Conservation (phyloP, 1,140 invertebrate species). For the Sweltsa coloradensis region DNA sequence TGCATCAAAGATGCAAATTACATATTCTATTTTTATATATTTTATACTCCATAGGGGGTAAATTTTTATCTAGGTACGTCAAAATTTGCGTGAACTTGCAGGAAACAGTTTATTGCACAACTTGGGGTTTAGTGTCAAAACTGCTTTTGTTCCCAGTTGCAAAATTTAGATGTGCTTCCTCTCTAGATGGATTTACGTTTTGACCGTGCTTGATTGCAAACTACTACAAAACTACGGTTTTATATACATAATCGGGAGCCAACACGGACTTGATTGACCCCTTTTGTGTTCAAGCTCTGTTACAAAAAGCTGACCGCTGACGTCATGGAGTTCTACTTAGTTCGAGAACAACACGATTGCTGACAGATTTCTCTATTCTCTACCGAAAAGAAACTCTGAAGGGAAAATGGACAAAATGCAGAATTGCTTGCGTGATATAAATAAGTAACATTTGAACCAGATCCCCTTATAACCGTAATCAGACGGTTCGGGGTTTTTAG, state of each 20-base stretch:
- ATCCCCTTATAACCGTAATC: constrained; percentile 4
- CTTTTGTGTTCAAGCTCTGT: constrained; percentile 26
- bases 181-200: no score
- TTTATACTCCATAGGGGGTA: no score
- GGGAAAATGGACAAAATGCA: constrained; percentile 19
- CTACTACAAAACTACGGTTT: no score
- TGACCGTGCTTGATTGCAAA: no score
- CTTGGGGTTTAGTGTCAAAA: not conserved
- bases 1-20: no score
- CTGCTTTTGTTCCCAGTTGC: not conserved
- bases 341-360: constrained; percentile 23
- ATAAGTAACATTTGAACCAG: not conserved
- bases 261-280: no score
- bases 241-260: no score
- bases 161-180: constrained; percentile 2
- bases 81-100: not conserved
- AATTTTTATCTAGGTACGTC: no score
- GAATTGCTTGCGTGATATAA: constrained; percentile 19
- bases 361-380: constrained; percentile 25
- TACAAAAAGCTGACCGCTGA: constrained; percentile 27
- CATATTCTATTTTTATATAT: no score
- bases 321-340: constrained; percentile 30
- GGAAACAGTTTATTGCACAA: not conserved
- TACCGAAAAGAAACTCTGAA: constrained; percentile 15
- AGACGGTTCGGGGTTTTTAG: not conserved